Evolutionary conservation across 2,797 vertebrate species (phyloP), one percentile per base, ranked within the genome.

Genomic region (Hapalemur alaotrensis): DNA sequence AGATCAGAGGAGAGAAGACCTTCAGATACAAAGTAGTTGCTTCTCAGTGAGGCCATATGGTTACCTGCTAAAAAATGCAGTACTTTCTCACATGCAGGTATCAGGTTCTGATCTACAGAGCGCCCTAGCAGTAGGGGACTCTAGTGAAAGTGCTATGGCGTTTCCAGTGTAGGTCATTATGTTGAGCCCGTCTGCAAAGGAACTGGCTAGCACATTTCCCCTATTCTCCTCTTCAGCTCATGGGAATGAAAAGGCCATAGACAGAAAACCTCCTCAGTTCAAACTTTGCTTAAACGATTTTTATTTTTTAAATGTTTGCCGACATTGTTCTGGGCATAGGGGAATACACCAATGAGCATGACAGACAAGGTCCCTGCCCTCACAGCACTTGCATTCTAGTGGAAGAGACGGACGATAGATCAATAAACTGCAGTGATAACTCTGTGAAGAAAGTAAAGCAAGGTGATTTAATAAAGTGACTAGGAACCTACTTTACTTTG

Each of bases 221-320:
- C 28, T 80, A 10, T 18, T 70, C n/a, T 88, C 32, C 20, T 84
- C 61, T 43, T 82, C 20, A 87, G 30, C 35, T n/a, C 8, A 13
- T 22, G 10, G 65, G 14, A 69, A 63, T 61, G 80, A 91, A 18
- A 72, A 85, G 80, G 25, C 61, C 43, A 25, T 63, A 32, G 41
- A 46, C 83, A 97, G 75, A 80, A 93, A 92, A 75, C 84, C 25
- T 46, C 61, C 28, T 57, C 41, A 86, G 41, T 81, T 94, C 50
- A 57, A 35, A 79, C n/a, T 79, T 89, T 79, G 73, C 69, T 65
- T 89, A 43, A 57, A 76, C 86, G 18, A 69, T 72, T 81, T 54
- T 91, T 46, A 25, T 48, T 94, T 73, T 41, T 79, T 30, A 75
- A 63, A 54, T 63, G 32, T 41, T 43, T 96, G 15, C 52, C 79